Base-by-base conservation (phyloP, 2,113 vertebrate genomes). In the Gobio gobio region DNA sequence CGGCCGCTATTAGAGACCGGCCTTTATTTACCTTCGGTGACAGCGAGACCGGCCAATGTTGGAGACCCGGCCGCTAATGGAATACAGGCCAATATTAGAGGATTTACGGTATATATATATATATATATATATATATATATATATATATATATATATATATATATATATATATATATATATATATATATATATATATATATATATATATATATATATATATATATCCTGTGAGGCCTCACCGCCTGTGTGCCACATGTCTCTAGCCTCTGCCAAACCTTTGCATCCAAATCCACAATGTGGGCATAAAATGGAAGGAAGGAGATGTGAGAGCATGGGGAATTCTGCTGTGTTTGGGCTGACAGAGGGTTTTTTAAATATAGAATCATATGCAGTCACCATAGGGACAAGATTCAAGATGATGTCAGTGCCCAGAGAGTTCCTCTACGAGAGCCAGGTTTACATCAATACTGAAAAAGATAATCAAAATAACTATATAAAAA, bases 201-300 rank as follows among this genome's bases (percentile, higher is more conserved):
- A 29, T 29, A 29, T 29, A 29, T 29, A 29, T 29, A 29, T 29
- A 29, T 29, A 29, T 29, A 29, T 29, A 29, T 29, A 29, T 29
- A 29, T 29, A 29, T 29, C 29, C 77, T 84, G 70, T 78, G 82
- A 12, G 33, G 58, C 58, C 51, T 68, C 63, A 45, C 84, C 77
- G 84, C 82, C 82, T 79, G 88, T 78, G 43, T 84, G 47, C 82
- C 84, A 86, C 86, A 86, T 84, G 75, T 63, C 66, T 43, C 36
- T 13, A 0, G 14, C 63, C 40, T 40, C 70, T 78, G 78, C 84
- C 74, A 72, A 58, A 29, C 22, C 73, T 72, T 82, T 45, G 24
- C 68, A 61, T 24, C 33, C 36, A 59, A 74, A n/a, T 72, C 29
- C 74, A 33, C 14, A 43, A 73, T 78, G 51, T 29, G 54, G 78